Base-by-base conservation (phyloP, 2,797 vertebrate genomes). In the Lycodopsis pacificus region DNA sequence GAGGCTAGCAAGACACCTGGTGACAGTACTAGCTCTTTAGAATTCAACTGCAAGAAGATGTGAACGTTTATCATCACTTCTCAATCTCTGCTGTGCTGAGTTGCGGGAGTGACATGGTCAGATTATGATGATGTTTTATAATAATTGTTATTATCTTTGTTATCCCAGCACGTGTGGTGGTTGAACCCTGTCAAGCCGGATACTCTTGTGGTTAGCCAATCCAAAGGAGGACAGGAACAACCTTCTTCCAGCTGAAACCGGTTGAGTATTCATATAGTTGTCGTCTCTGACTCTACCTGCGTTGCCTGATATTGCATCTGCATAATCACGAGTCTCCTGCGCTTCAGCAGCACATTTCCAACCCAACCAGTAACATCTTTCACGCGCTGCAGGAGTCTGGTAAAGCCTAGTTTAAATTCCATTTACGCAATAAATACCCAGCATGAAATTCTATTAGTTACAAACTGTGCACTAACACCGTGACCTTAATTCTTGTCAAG, bases 361-460 rank as follows among this genome's bases (percentile, higher is more conserved):
- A 63, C 22, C 27, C 57, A 49, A n/a, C 67, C 40, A 54, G 32
- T 46, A 38, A 2, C 17, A 40, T 25, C 56, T 63, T 25, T 58
- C 48, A 32, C 58, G 38, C 48, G 15, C 65, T 63, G 32, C 57
- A 77, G 40, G 54, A 59, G 51, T 63, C 70, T 79, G 38, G 25
- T 70, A 46, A 46, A 86, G 77, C n/a, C 34, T 59, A 30, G 69
- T 76, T 67, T 62, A 84, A 80, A 77, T 75, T 74, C 51, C 48
- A 66, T 83, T 89, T 76, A 56, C 15, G 34, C 56, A 27, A 51
- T 61, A 59, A 71, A 82, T 75, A 73, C 53, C 65, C 71, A 34
- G 73, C 67, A 61, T 69, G 76, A 83, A 73, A 84, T 81, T 77
- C 48, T 75, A 46, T 84, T 83, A 74, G 73, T 70, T 78, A 81